These are phyloP conservation scores for Phyllotreta striolata DNA, from an alignment of 2,888 invertebrate species.

Conservation along the genomic window DNA sequence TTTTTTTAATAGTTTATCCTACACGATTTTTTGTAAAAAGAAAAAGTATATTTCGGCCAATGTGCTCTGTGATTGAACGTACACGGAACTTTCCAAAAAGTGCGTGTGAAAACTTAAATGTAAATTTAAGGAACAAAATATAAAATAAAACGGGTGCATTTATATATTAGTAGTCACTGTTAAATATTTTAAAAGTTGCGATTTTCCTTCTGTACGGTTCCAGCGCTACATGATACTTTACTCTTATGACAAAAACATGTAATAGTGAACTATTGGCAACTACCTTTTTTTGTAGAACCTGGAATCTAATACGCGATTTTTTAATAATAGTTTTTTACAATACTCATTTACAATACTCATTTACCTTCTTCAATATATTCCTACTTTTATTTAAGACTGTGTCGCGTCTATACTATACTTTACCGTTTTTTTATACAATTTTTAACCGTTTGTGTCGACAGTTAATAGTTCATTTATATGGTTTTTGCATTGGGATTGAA, in stretches of 20 bases:
- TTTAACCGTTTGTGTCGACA: background rate
- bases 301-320: too few relatives aligned
- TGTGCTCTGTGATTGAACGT: slow-evolving; percentile 56
- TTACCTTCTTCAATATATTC: too few relatives aligned
- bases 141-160: slow-evolving; percentile 57
- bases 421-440: too few relatives aligned
- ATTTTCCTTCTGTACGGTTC: slow-evolving; percentile 3
- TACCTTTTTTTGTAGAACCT: too few relatives aligned
- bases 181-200: slow-evolving; percentile 45
- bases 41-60: slow-evolving; percentile 45
- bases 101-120: slow-evolving; percentile 47
- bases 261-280: slow-evolving; percentile 6
- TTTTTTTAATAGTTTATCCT: background rate
- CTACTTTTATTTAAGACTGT: too few relatives aligned
- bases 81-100: slow-evolving; percentile 51
- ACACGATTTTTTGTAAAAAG: slow-evolving; percentile 7
- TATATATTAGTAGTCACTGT: slow-evolving; percentile 54
- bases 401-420: too few relatives aligned
- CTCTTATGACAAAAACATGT: background rate
- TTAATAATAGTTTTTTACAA: background rate
- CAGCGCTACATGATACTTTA: too few relatives aligned
- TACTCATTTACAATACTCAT: too few relatives aligned
- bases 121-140: slow-evolving; percentile 34
- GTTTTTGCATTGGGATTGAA: background rate
- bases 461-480: background rate